Evolutionary conservation across 2,888 invertebrate genomes (phyloP).

Genomic region (Lacanobia wlatinum): DNA sequence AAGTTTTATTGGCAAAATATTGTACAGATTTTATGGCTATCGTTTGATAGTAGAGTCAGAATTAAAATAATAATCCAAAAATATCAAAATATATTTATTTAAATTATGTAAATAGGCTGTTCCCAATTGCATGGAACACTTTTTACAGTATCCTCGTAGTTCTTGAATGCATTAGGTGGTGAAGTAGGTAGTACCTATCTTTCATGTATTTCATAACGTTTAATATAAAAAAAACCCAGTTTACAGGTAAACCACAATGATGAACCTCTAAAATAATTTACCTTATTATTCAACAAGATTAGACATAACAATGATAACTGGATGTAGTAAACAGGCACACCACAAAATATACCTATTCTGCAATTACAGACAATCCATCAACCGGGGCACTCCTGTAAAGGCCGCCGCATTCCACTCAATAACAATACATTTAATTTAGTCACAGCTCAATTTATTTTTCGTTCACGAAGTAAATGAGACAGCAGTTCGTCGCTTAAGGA

Average conservation of each 20-base stretch:
- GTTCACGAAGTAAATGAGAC: slow-evolving; percentile 71
- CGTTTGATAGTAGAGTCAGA: slow-evolving; percentile 15
- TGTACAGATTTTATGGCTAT: slow-evolving; percentile 41
- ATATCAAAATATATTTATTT: neutral
- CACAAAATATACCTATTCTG: slow-evolving; percentile 5
- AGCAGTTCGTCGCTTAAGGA: slow-evolving; percentile 69
- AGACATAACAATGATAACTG: neutral
- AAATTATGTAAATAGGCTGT: neutral
- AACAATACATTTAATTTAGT: slow-evolving; percentile 51
- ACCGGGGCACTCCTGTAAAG: slow-evolving; percentile 33
- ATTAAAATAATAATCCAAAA: slow-evolving; percentile 11
- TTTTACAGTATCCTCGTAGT: neutral
- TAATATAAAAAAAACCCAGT: slow-evolving; percentile 18
- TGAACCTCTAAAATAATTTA: slow-evolving; percentile 19
- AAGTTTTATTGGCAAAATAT: slow-evolving; percentile 35
- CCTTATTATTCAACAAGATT: slow-evolving; percentile 25
- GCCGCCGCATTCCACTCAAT: slow-evolving; percentile 50
- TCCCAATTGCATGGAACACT: too few species aligned
- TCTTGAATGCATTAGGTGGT: neutral
- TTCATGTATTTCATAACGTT: neutral
- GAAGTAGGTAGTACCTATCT: neutral
- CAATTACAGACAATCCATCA: slow-evolving; percentile 32
- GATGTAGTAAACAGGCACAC: neutral
- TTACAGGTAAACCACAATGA: slow-evolving; percentile 9
- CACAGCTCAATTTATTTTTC: slow-evolving; percentile 64